Conservation (phyloP, 2,888 invertebrate species). For the Cheilosia soror region DNA sequence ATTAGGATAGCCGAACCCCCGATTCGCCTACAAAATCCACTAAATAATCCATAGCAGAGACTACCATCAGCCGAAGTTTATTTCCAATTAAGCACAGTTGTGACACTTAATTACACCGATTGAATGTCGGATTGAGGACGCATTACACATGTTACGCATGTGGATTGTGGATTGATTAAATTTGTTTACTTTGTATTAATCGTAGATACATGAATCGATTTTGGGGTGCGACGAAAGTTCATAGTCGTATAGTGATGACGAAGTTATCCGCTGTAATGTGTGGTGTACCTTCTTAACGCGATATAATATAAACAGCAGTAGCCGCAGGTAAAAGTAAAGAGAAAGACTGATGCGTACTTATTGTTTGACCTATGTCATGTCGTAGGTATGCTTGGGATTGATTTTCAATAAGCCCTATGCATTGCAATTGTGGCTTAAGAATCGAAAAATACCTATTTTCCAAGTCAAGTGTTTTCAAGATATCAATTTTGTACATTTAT, state of each 20-base stretch:
- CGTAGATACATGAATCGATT: slow-evolving; percentile 2
- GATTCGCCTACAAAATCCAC: slow-evolving; percentile 43
- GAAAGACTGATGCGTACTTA: no score
- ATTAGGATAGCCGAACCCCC: slow-evolving; percentile 34
- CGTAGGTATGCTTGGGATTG: no score
- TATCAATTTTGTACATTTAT: no score
- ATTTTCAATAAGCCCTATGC: no score
- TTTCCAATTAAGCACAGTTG: slow-evolving; percentile 69
- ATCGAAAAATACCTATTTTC: no score
- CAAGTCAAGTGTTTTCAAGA: no score
- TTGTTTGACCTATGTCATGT: no score
- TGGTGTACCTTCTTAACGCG: no score
- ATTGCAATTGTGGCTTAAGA: no score
- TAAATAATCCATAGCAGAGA: slow-evolving; percentile 59
- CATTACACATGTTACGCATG: slow-evolving; percentile 58
- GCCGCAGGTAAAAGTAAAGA: no score
- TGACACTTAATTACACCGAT: slow-evolving; percentile 69
- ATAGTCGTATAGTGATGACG: neutral
- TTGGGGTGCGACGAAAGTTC: neutral
- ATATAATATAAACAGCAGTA: no score
- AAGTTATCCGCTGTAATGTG: no score
- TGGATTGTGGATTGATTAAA: slow-evolving; percentile 58
- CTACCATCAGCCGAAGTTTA: slow-evolving; percentile 56
- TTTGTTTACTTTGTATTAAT: slow-evolving; percentile 38
- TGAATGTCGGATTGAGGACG: slow-evolving; percentile 60